Percentiles rank a stretch among this genome's conserved stretches.
Conservation (phyloP, 2,888 invertebrate genomes). For the Rutpela maculata region DNA sequence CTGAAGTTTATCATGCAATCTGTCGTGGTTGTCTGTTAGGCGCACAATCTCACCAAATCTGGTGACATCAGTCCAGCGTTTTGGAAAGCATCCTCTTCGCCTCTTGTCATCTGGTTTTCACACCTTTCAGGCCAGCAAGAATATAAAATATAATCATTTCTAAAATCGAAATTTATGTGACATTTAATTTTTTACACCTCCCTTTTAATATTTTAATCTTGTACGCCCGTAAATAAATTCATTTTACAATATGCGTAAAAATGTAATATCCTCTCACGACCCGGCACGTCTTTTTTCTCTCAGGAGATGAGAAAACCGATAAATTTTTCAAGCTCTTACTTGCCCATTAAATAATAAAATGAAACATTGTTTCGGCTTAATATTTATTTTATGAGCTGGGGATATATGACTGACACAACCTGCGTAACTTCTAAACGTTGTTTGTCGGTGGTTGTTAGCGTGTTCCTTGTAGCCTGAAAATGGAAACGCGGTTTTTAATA, state of each 20-base stretch:
- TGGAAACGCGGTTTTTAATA: not conserved
- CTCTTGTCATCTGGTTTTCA: too few relatives aligned
- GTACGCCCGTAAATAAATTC: not conserved
- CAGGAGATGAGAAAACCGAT: slow-evolving; percentile 18
- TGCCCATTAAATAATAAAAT: slow-evolving; percentile 22
- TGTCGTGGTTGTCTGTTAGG: too few relatives aligned
- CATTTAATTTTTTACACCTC: not conserved
- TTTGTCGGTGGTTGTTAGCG: not conserved
- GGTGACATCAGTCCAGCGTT: too few relatives aligned
- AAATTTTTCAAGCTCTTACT: slow-evolving; percentile 27
- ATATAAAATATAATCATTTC: not conserved
- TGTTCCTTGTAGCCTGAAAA: not conserved
- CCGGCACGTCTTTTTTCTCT: not conserved
- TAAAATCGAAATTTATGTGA: not conserved
- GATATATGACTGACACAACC: slow-evolving; percentile 3
- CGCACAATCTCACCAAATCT: too few relatives aligned
- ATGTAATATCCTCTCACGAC: slow-evolving; percentile 4
- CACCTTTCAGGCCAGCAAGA: too few relatives aligned
- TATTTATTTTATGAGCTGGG: slow-evolving; percentile 25
- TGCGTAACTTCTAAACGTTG: slow-evolving; percentile 3
- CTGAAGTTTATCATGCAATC: too few relatives aligned
- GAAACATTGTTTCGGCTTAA: slow-evolving; percentile 24
- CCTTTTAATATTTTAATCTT: not conserved
- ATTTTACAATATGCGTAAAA: slow-evolving; percentile 11
- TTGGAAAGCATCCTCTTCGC: too few relatives aligned